A percentile compares a stretch with the other conserved stretches of the same genome.
phyloP scores from a whole-genome alignment of 2,797 vertebrate genomes.

The Sitta carolinensis region DNA sequence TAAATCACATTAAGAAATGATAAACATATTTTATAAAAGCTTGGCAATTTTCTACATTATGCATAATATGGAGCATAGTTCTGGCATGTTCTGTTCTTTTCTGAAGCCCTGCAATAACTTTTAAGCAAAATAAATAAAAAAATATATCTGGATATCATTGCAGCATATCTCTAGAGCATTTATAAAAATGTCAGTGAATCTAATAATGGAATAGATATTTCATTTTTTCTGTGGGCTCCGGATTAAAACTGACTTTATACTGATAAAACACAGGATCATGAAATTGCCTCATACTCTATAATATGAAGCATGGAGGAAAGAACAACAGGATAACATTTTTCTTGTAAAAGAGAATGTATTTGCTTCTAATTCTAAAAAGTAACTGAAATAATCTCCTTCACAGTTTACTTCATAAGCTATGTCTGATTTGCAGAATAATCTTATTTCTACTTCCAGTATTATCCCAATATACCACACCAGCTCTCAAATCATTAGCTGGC shows the following conservation, averaged over 20 bases:
- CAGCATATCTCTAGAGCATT: background rate
- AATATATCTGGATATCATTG: background rate
- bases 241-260: slow-evolving; percentile 31
- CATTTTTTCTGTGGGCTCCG: background rate
- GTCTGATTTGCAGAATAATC: background rate
- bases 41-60: slow-evolving; percentile 59
- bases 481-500: slow-evolving; percentile 19
- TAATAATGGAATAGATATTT: background rate
- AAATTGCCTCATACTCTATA: background rate
- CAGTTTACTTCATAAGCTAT: slow-evolving; percentile 44
- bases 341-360: background rate
- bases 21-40: slow-evolving; percentile 75
- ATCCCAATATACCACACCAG: slow-evolving; percentile 11
- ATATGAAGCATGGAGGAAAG: background rate
- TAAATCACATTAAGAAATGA: slow-evolving; percentile 79
- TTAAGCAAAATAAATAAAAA: background rate
- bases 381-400: background rate
- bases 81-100: background rate
- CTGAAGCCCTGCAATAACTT: slow-evolving; percentile 37
- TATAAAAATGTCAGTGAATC: slow-evolving; percentile 15
- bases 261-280: background rate
- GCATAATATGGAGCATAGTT: slow-evolving; percentile 34
- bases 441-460: background rate
- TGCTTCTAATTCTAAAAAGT: background rate
- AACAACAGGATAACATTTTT: background rate